Base-by-base conservation (phyloP, 2,113 vertebrate genomes). In the Trichechus manatus region DNA sequence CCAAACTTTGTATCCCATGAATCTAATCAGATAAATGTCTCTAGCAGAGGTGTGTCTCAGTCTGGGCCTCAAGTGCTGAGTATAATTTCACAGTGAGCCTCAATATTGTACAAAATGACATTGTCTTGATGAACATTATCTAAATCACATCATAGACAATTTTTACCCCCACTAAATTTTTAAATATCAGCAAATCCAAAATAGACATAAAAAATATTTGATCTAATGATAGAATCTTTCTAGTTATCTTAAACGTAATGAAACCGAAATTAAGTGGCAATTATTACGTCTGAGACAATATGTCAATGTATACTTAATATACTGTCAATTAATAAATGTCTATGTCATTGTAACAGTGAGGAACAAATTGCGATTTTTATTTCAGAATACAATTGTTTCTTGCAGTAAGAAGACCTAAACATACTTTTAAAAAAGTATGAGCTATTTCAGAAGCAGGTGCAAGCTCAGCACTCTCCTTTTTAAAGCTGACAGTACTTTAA, bases 11-110 rank as follows among this genome's bases (percentile, higher is more conserved):
- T 36, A 80, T 77, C 78, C 4, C 20, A 87, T 33, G 33, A 77
- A 31, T 92, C 93, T 86, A 90, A 86, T 61, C 94, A 92, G 4
- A 81, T 74, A 61, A 93, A 90, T n/a, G 14, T 25, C 19, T 85
- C 29, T 50, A 59, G 36, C 87, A 95, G 50, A 87, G 14, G 53
- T 31, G 13, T 72, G 19, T 44, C 36, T 97, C 39, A 91, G 5
- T 80, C 7, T 87, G 36, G 23, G 3, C 9, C 59, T 94, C 59
- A 78, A 82, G 96, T n/a, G 56, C 61, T 93, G 9, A 90, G 13
- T 23, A n/a, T 68, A 84, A 72, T 72, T 93, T 89, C 36, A 84
- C 31, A 74, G 2, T 56, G n/a, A 63, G 31, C 80, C 23, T 59
- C 77, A 87, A n/a, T 77, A 92, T 78, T 79, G 1, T 44, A 72